These are phyloP conservation scores for Phyllopteryx taeniolatus DNA, from an alignment of 2,113 vertebrate species.

Conservation along the genomic window DNA sequence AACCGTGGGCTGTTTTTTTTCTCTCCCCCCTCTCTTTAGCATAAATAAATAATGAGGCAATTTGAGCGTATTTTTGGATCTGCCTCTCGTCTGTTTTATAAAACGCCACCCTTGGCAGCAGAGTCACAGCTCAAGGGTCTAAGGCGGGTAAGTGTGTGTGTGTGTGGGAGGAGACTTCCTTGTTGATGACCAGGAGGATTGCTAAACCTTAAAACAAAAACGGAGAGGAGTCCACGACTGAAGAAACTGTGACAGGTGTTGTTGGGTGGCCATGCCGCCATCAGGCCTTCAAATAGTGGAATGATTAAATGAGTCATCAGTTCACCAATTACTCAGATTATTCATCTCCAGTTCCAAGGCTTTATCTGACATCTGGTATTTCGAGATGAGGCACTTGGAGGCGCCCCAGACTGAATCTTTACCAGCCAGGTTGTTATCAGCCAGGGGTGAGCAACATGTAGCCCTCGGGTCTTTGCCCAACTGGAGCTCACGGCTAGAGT, in stretches of 20 bases:
- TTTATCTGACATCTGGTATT: conserved; percentile 15
- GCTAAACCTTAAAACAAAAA: background rate
- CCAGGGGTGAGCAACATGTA: background rate
- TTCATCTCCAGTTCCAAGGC: conserved; percentile 1
- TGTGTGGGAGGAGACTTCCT: background rate
- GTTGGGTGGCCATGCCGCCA: background rate
- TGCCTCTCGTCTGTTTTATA: background rate
- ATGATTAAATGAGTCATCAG: background rate
- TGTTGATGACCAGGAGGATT: background rate
- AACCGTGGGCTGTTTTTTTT: conserved; percentile 18
- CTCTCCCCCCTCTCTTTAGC: background rate
- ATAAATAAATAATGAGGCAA: conserved; percentile 35
- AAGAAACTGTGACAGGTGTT: background rate
- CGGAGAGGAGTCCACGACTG: background rate
- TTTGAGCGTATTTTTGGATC: conserved; percentile 13
- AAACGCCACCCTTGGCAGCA: background rate
- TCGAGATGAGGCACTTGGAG: conserved; percentile 13
- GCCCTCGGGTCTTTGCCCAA: background rate
- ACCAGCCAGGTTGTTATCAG: conserved; percentile 41
- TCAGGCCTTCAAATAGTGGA: background rate
- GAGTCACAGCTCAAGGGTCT: background rate
- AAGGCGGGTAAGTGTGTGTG: background rate
- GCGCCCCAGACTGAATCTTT: conserved; percentile 24
- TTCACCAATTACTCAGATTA: conserved; percentile 5
- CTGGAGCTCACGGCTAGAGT: background rate